Percentiles rank a stretch among this genome's conserved stretches.
phyloP scores from a whole-genome alignment of 2,888 invertebrate genomes.

The Drosophila affinis region DNA sequence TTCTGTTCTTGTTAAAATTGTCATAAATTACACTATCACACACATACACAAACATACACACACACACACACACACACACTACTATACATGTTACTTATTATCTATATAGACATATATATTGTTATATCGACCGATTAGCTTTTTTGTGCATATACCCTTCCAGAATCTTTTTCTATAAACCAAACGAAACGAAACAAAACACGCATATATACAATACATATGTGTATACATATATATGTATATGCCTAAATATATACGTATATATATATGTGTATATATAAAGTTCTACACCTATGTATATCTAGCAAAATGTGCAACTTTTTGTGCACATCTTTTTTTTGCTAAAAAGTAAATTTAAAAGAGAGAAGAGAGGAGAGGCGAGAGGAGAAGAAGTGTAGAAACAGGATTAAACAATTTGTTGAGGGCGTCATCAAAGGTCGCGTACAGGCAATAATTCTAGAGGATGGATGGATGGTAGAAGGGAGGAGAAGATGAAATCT shows the following conservation, averaged over 20 bases:
- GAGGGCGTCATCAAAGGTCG: conserved; percentile 20
- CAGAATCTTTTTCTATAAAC: conserved; percentile 57
- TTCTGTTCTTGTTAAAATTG: conserved; percentile 63
- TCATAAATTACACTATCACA: conserved; percentile 41
- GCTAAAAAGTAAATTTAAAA: conserved; percentile 13
- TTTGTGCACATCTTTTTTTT: conserved; percentile 54
- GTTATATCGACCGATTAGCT: conserved; percentile 71
- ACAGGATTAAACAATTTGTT: conserved; percentile 39
- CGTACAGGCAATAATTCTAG: conserved; percentile 61
- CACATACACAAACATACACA: conserved; percentile 26
- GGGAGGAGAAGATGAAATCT: conserved; percentile 35
- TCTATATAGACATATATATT: conserved; percentile 73
- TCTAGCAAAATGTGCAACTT: conserved; percentile 56
- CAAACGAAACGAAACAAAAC: conserved; percentile 24
- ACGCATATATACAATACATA: conserved; percentile 28
- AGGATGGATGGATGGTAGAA: neutral
- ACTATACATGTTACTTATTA: conserved; percentile 72
- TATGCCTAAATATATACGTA: conserved; percentile 7
- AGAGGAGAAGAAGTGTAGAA: conserved; percentile 33
- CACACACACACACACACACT: conserved; percentile 26
- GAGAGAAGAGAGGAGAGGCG: neutral
- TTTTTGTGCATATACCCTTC: conserved; percentile 75
- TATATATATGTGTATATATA: conserved; percentile 17
- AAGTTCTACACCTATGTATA: conserved; percentile 22
- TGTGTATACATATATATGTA: conserved; percentile 22